These are phyloP conservation scores for Hippocampus mohnikei DNA, from an alignment of 2,113 vertebrate species.

Conservation along the genomic window DNA sequence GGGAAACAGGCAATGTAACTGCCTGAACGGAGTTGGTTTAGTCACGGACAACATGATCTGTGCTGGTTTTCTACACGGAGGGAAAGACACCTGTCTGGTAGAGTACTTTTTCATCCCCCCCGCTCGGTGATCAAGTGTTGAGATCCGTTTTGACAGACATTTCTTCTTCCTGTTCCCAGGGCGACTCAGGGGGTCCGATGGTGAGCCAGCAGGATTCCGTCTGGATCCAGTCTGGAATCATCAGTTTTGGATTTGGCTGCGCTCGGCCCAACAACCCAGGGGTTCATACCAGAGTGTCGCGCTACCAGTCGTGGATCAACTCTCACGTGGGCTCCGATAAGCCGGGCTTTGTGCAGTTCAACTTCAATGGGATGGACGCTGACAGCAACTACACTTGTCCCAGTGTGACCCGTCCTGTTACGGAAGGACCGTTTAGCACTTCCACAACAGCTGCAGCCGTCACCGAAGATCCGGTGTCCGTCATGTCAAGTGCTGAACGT, in stretches of 20 bases:
- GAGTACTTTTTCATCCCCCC: too few relatives aligned
- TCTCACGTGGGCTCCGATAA: constrained; percentile 28
- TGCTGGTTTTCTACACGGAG: constrained; percentile 62
- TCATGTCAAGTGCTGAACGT: not conserved
- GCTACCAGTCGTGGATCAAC: constrained; percentile 78
- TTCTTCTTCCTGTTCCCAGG: constrained; percentile 50
- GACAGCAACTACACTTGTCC: constrained; percentile 44
- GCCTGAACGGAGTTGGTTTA: constrained; percentile 30
- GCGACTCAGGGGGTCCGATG: constrained; percentile 84
- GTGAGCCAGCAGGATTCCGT: constrained; percentile 67
- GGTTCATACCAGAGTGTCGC: constrained; percentile 80
- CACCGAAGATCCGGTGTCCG: not conserved
- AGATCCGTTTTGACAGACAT: not conserved
- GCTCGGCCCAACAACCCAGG: constrained; percentile 79
- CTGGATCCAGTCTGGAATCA: constrained; percentile 82
- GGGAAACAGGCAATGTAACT: constrained; percentile 43
- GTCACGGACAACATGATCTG: constrained; percentile 73
- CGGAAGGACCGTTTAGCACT: not conserved
- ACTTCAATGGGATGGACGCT: constrained; percentile 35
- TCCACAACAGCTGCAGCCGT: not conserved
- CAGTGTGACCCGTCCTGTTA: constrained; percentile 12
- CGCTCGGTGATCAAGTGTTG: not conserved
- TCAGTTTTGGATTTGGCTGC: constrained; percentile 83
- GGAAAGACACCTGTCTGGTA: constrained; percentile 63
- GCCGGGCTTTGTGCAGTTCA: constrained; percentile 55